Evolutionary conservation across 2,797 vertebrate genomes (phyloP).

Genomic region (Masticophis lateralis): DNA sequence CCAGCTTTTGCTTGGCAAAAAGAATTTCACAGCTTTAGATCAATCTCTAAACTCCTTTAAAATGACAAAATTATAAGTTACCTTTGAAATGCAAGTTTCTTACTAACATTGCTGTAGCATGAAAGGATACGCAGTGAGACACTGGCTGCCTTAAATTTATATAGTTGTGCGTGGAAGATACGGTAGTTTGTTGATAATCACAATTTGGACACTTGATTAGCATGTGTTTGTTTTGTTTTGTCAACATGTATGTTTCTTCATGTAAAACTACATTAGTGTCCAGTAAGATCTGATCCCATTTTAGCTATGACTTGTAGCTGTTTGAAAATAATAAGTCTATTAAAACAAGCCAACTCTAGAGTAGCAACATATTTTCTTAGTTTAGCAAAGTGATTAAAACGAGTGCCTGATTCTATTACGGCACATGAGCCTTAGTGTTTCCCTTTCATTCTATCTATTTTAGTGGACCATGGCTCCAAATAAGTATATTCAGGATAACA

Average conservation of each 20-base stretch:
- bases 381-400: not conserved
- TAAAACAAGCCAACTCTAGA: not conserved
- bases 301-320: not conserved
- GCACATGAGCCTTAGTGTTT: not conserved
- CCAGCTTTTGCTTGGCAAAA: slow-evolving; percentile 37
- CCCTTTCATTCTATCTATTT: not conserved
- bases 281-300: slow-evolving; percentile 4
- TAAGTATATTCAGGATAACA: slow-evolving; percentile 8
- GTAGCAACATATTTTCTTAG: not conserved
- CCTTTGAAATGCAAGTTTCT: not conserved
- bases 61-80: not conserved
- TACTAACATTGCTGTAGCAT: slow-evolving; percentile 29
- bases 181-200: not conserved
- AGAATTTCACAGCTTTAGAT: slow-evolving; percentile 28
- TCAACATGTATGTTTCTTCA: not conserved
- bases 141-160: slow-evolving; percentile 11
- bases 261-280: not conserved
- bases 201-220: not conserved
- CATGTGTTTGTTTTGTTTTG: not conserved
- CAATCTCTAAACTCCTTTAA: not conserved
- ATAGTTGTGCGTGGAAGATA: not conserved
- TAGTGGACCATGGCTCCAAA: not conserved
- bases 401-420: not conserved
- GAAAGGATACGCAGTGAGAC: not conserved
- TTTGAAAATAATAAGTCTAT: not conserved